phyloP scores from a whole-genome alignment of 1,140 invertebrate genomes.

The Atta cephalotes region DNA sequence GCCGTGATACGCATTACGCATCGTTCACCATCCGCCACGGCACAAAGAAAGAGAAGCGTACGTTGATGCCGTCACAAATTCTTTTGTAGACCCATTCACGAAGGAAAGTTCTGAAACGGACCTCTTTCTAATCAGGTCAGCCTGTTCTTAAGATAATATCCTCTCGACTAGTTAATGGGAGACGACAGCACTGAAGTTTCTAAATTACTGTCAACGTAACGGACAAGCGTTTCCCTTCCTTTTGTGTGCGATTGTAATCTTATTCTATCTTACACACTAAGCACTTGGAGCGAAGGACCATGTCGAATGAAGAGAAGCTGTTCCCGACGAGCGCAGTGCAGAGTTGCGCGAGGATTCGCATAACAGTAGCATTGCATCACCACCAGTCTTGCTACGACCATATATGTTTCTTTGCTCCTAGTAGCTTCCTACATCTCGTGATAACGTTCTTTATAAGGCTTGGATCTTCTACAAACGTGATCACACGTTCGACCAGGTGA shows the following conservation, averaged over 20 bases:
- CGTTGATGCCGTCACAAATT: slow-evolving; percentile 52
- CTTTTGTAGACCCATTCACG: slow-evolving; percentile 32
- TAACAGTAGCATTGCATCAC: slow-evolving; percentile 75
- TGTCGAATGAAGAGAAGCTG: slow-evolving; percentile 55
- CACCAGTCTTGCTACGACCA: slow-evolving; percentile 65
- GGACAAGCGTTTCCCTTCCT: slow-evolving; percentile 7
- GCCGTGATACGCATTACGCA: slow-evolving; percentile 43
- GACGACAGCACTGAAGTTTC: slow-evolving; percentile 24
- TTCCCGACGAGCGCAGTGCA: slow-evolving; percentile 39
- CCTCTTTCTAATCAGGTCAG: slow-evolving; percentile 62
- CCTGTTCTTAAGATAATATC: slow-evolving; percentile 39
- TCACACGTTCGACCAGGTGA: slow-evolving; percentile 43
- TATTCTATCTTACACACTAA: slow-evolving; percentile 6
- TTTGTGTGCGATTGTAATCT: slow-evolving; percentile 43
- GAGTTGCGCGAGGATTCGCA: slow-evolving; percentile 65
- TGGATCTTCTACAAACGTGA: slow-evolving; percentile 70
- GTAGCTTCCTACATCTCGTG: slow-evolving; percentile 74
- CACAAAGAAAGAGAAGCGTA: slow-evolving; percentile 35
- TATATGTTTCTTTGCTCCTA: slow-evolving; percentile 73
- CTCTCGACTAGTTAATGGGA: slow-evolving; percentile 22
- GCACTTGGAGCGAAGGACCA: slow-evolving; percentile 15
- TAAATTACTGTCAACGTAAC: slow-evolving; percentile 52
- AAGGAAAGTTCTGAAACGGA: slow-evolving; percentile 62
- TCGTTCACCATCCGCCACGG: background rate
- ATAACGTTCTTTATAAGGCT: slow-evolving; percentile 78